Percentiles rank a stretch among this genome's conserved stretches.
These are phyloP conservation scores for Pelvicachromis taeniatus DNA, from an alignment of 2,113 vertebrate genomes.

Conservation along the genomic window DNA sequence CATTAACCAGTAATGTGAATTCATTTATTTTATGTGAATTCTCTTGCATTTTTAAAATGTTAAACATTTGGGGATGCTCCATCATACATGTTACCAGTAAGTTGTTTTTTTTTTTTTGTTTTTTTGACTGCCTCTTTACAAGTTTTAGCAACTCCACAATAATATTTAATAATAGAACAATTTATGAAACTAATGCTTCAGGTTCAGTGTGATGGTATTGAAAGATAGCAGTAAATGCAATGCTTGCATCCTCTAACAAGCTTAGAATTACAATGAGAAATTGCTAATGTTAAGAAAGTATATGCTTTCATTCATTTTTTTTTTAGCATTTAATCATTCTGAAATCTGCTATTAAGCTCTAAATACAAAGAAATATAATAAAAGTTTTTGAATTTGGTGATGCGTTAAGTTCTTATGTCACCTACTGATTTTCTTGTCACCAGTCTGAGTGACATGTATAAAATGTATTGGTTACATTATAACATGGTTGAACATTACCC, in stretches of 20 bases:
- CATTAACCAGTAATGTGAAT: background rate
- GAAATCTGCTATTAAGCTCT: rapidly evolving
- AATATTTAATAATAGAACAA: background rate
- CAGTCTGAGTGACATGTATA: background rate
- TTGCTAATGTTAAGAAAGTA: background rate
- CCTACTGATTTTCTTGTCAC: background rate
- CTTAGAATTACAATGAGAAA: background rate
- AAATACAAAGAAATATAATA: background rate
- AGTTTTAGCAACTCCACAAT: background rate
- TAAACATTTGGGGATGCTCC: background rate
- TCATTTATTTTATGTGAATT: background rate
- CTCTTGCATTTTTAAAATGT: background rate
- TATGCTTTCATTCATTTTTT: background rate
- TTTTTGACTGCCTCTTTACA: background rate
- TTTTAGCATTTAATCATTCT: background rate
- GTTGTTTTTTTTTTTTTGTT: background rate
- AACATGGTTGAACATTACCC: background rate
- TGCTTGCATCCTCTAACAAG: background rate
- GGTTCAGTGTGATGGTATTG: background rate
- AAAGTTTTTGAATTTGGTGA: background rate
- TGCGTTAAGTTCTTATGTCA: background rate
- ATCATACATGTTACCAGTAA: background rate
- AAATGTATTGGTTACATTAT: rapidly evolving
- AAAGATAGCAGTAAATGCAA: background rate
- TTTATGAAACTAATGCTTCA: background rate